phyloP scores from a whole-genome alignment of 2,888 invertebrate species.

The Bedellia somnulentella region DNA sequence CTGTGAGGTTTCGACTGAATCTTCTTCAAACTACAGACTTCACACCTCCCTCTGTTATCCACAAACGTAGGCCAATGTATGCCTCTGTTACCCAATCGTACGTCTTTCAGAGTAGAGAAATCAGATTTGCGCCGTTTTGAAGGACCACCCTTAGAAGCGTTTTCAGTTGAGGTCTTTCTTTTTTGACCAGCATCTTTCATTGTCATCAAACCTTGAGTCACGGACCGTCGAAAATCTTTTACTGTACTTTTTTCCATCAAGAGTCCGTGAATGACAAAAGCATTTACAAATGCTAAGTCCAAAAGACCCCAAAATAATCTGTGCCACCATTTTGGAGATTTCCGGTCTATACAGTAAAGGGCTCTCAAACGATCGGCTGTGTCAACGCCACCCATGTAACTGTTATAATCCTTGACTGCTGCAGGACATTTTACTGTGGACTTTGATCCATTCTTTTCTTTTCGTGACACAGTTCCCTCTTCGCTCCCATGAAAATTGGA shows the following conservation, averaged over 20 bases:
- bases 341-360: conserved; percentile 17
- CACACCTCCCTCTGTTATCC: too few species aligned
- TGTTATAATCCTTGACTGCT: conserved; percentile 13
- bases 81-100: conserved; percentile 14
- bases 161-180: conserved; percentile 11
- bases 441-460: conserved; percentile 12
- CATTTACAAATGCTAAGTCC: conserved; percentile 6
- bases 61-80: conserved; percentile 14
- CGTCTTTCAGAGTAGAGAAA: conserved; percentile 14
- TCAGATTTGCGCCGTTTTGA: conserved; percentile 14
- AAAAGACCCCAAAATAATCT: conserved; percentile 16
- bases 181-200: conserved; percentile 14
- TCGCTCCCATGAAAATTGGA: conserved; percentile 11
- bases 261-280: conserved; percentile 6
- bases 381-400: conserved; percentile 14
- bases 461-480: conserved; percentile 8
- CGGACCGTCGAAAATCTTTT: conserved; percentile 10
- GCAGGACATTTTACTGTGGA: conserved; percentile 10
- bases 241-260: conserved; percentile 3
- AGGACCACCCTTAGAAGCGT: conserved; percentile 8
- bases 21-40: too few species aligned
- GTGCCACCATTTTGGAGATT: conserved; percentile 21
- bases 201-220: conserved; percentile 12
- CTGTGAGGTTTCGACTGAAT: too few species aligned
- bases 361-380: conserved; percentile 19